Base-by-base conservation (phyloP, 2,113 vertebrate genomes). In the Zapus hudsonius region DNA sequence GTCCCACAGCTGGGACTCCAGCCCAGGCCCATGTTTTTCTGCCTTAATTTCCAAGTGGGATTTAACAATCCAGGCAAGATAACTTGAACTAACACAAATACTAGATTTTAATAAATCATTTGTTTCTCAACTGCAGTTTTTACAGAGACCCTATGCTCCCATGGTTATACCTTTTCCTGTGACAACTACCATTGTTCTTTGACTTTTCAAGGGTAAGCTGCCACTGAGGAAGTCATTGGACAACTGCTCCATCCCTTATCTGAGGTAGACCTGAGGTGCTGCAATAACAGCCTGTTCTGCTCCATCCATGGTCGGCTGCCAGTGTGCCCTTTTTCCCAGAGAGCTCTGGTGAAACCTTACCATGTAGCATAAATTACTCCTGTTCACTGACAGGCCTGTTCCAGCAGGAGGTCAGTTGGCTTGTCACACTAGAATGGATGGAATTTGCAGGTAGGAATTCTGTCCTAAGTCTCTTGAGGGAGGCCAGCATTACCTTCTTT, bases 321-420 rank as follows among this genome's bases (percentile, higher is more conserved):
- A 2, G 27, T 42, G n/a, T 17, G 17, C 25, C 16, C 52, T 81
- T 74, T 52, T 23, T 66, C 59, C 69, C 44, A 57, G 44, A n/a
- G 23, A 1, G 64, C 40, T 23, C 44, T 59, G 40, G 59, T 81
- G 86, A 81, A 66, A 81, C 55, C 84, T 91, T 40, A 36, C 74
- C 42, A 9, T 0, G 17, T 33, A 25, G 38, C 57, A 17, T 80
- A 69, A 89, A 82, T 64, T 44, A 31, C 73, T 79, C 36, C 1
- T 57, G 63, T 57, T 69, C 70, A 69, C 38, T 69, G 84, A 42
- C 74, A 74, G 87, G 69, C 82, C 73, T 0, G 0, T 87, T 92
- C 94, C 74, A 69, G 83, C 86, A 85, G 59, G 91, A 84, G 82
- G 47, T 80, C 90, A 91, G 1, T 94, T 76, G 95, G 72, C 55